These are phyloP conservation scores for Pelodiscus sinensis DNA, from an alignment of 2,113 vertebrate species.

Conservation along the genomic window DNA sequence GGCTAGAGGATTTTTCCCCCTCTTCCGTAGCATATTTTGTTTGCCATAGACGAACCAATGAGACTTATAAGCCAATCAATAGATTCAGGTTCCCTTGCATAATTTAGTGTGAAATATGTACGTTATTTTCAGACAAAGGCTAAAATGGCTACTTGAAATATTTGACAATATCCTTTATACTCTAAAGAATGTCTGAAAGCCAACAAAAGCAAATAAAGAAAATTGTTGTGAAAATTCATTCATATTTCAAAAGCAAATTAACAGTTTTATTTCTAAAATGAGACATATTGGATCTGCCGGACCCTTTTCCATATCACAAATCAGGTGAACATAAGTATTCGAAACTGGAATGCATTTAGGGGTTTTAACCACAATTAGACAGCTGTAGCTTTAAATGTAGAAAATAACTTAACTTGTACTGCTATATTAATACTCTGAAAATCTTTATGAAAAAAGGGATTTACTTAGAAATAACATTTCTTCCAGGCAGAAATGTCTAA, in stretches of 20 bases:
- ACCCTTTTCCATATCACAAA: not conserved
- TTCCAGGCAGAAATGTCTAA: not conserved
- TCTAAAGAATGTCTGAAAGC: not conserved
- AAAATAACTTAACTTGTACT: not conserved
- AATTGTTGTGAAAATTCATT: not conserved
- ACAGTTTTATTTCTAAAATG: constrained; percentile 1
- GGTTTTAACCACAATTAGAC: not conserved
- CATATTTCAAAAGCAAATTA: not conserved
- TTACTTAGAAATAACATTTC: not conserved
- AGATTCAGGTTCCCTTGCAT: not conserved
- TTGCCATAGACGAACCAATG: not conserved
- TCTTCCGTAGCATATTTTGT: not conserved
- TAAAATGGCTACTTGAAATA: constrained; percentile 31
- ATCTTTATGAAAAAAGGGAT: not conserved
- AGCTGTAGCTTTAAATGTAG: not conserved
- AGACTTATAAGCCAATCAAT: not conserved
- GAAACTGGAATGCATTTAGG: not conserved
- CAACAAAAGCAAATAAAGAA: not conserved
- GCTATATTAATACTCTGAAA: not conserved
- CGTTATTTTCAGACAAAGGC: constrained; percentile 23
- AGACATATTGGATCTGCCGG: constrained; percentile 15
- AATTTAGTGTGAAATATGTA: not conserved
- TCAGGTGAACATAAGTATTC: not conserved
- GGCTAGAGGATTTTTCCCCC: not conserved
- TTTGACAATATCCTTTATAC: constrained; percentile 16